A percentile compares a stretch with the other conserved stretches of the same genome.
Conservation (phyloP, 30 jellyfish, hydroid and myxozoan species). For the Chrysaora quinquecirrha region DNA sequence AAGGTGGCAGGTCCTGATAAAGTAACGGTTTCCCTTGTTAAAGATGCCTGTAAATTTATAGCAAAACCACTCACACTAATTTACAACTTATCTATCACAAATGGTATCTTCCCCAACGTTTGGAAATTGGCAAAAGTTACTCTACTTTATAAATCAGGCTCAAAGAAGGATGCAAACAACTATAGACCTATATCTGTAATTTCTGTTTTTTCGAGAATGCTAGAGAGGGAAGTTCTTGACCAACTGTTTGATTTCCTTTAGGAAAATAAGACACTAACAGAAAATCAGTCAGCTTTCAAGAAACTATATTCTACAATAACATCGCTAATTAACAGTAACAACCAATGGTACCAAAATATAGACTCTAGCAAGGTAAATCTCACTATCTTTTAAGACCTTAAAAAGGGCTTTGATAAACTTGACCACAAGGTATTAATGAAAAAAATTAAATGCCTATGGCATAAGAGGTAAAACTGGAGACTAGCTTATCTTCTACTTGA, state of each 20-base stretch:
- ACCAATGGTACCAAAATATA: constrained; percentile 13
- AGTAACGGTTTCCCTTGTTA: too few relatives aligned
- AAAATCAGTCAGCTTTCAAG: constrained; percentile 37
- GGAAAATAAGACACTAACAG: constrained; percentile 6
- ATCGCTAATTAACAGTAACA: constrained; percentile 29
- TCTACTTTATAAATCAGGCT: not conserved
- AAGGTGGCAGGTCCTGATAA: too few relatives aligned
- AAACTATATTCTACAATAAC: too few relatives aligned
- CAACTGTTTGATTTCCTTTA: constrained; percentile 33
- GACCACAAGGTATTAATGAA: constrained; percentile 15
- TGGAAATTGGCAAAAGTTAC: constrained; percentile 46
- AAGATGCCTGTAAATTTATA: too few relatives aligned
- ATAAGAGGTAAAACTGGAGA: not conserved
- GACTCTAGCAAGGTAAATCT: constrained; percentile 8
- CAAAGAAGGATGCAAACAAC: constrained; percentile 15
- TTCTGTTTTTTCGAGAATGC: constrained; percentile 6
- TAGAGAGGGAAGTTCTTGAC: constrained; percentile 16
- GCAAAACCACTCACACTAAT: too few relatives aligned
- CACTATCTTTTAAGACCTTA: constrained; percentile 23
- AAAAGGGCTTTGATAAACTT: constrained; percentile 32
- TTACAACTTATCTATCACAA: too few relatives aligned
- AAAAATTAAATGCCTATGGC: not conserved
- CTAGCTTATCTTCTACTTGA: not conserved
- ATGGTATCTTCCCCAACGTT: constrained; percentile 43
- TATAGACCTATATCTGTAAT: constrained; percentile 30